Evolutionary conservation across 1,140 invertebrate species (phyloP), one percentile per base, ranked within the genome.

Genomic region (Diploscapter pachys): DNA sequence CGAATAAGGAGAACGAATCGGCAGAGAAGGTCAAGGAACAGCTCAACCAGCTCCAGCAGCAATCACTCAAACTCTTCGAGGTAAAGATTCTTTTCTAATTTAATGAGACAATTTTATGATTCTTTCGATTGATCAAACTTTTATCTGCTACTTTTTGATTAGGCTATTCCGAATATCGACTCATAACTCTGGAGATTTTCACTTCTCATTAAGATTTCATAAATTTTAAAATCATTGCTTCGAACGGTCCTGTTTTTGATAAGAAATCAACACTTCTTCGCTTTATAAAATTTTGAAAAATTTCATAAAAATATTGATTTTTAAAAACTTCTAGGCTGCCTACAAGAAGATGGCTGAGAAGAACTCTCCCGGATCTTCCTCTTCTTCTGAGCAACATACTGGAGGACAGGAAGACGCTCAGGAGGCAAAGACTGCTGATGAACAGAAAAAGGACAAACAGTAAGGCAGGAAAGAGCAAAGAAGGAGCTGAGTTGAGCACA

Each of bases 31-130:
- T 99, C 56, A 91, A 92, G 76, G 91, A 92, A 83, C 91, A 92
- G 63, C 93, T 93, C 5, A 90, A 89, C 78, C 90, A 92, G 77
- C 89, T 99, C 76, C 97, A 99, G 87, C 95, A 99, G 87, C 92
- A 93, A 49, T 98, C 96, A 70, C 88, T 99, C 48, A 99, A 99
- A 88, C 88, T 99, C 4, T 99, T 99, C 87, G 97, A 99, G 71
- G 69, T 71, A 61, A 31, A 31, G 31, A 31, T 31, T 31, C 31
- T 31, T 31, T 31, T 31, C 31, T 31, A 31, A 31, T 31, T 31
- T 31, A 31, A 31, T 31, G 31, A 31, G 31, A 31, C 31, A 31
- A 31, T 31, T 31, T 31, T 31, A 31, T 31, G 31, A 31, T 31
- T 31, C 31, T 31, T 31, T 31, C 31, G 31, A 31, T 31, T 31